Base-by-base conservation (phyloP, 1,140 invertebrate genomes). In the Littorina saxatilis region DNA sequence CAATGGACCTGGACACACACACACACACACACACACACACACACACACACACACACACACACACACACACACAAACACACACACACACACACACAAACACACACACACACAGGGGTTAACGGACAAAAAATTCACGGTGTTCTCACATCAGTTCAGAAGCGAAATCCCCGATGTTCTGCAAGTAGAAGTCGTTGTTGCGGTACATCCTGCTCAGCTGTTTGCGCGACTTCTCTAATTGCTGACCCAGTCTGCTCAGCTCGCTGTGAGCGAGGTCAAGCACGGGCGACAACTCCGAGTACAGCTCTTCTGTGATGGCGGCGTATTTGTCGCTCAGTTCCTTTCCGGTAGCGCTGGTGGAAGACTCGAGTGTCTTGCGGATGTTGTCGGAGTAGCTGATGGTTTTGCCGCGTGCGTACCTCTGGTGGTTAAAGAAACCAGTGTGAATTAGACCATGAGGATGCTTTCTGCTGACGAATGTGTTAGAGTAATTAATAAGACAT, bases 171-270 rank as follows among this genome's bases (percentile, higher is more conserved):
- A 89, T 80, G 68, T 87, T 83, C 40, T 81, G 74, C 27, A 89
- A 15, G 70, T 89, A 86, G 9, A 90, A 70, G 35, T 86, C 83
- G 81, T 90, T 89, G 20, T 83, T 23, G 39, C 70, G 55, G 73
- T 89, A 87, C 86, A 88, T 88, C 20, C 81, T 72, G 23, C 39
- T 75, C 40, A 88, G 35, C 29, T 84, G 80, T 37, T 73, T 40
- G 35, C 79, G 73, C 7, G 87, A 23, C 13, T 61, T 23, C 13
- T 83, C 78, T 23, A 90, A 55, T 23, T 86, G 76, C 52, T 84
- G 63, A 5, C 80, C 79, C 17, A 88, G 27, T 27, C 40, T 35
- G 15, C 75, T 80, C 27, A 82, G 55, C 39, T 84, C 80, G 0
- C 63, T 15, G 15, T 82, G 61, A 35, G 80, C 13, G 32, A 78